These are phyloP conservation scores for Limonius californicus DNA, from an alignment of 1,140 invertebrate species.

Conservation along the genomic window DNA sequence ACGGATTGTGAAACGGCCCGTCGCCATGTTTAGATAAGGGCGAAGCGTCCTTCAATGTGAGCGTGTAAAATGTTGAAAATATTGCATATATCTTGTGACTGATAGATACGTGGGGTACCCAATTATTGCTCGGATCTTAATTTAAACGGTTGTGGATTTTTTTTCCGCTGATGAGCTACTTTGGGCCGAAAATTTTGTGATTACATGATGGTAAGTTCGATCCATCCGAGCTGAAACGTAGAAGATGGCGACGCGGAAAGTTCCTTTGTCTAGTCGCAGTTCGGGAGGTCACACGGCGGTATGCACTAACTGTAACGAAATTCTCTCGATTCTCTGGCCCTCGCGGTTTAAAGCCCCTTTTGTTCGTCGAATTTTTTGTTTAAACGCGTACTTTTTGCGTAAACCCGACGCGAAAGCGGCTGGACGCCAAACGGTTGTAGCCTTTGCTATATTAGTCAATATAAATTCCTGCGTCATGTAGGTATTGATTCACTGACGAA, in stretches of 20 bases:
- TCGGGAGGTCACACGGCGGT: not conserved
- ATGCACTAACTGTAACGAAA: not conserved
- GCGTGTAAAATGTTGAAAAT: slow-evolving; percentile 53
- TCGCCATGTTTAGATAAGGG: slow-evolving; percentile 58
- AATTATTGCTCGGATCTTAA: slow-evolving; percentile 48
- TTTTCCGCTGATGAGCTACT: slow-evolving; percentile 51
- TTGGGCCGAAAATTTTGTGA: slow-evolving; percentile 54
- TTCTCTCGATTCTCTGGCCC: not conserved
- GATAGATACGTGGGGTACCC: slow-evolving; percentile 53
- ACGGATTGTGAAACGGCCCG: slow-evolving; percentile 26
- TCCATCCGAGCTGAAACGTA: slow-evolving; percentile 40
- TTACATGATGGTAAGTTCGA: slow-evolving; percentile 60
- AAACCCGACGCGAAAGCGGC: not conserved
- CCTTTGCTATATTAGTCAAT: slow-evolving; percentile 7
- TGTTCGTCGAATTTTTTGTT: not conserved
- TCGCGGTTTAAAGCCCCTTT: not conserved
- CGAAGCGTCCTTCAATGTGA: slow-evolving; percentile 52
- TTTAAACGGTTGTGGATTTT: slow-evolving; percentile 46
- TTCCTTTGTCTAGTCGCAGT: slow-evolving; percentile 50
- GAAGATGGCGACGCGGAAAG: slow-evolving; percentile 56
- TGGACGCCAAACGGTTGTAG: not conserved
- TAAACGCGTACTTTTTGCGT: not conserved
- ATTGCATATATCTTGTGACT: slow-evolving; percentile 50
- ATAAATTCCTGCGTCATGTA: slow-evolving; percentile 5
- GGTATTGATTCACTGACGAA: not conserved